These are phyloP conservation scores for Ormyrus pomaceus DNA, from an alignment of 2,888 invertebrate species.

Conservation along the genomic window DNA sequence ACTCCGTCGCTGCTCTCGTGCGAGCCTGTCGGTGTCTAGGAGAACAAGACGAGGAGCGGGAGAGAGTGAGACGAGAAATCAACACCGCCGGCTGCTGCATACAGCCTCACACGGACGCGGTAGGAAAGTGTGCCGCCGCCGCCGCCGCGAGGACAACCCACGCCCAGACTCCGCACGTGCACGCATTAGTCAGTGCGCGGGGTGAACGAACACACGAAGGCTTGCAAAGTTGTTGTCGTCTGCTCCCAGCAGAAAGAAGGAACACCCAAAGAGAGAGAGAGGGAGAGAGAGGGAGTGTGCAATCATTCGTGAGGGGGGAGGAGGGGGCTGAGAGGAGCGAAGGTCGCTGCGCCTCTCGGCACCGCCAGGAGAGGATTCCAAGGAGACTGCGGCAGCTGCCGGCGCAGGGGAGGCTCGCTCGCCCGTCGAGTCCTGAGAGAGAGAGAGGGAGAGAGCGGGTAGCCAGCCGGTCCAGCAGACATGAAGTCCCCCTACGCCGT, in stretches of 20 bases:
- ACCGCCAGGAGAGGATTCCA: slow-evolving; percentile 12
- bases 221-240: neutral
- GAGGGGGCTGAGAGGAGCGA: neutral
- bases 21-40: too few relatives aligned
- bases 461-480: slow-evolving; percentile 54
- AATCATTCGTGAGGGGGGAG: slow-evolving; percentile 31
- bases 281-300: slow-evolving; percentile 44
- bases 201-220: slow-evolving; percentile 1
- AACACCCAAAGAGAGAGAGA: slow-evolving; percentile 10
- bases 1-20: too few relatives aligned
- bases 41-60: too few relatives aligned
- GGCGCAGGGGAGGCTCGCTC: neutral
- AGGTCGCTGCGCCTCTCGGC: neutral
- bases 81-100: neutral
- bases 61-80: too few relatives aligned
- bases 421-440: neutral
- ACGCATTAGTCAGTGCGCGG: slow-evolving; percentile 20
- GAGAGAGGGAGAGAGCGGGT: neutral
- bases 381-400: slow-evolving; percentile 22
- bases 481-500: slow-evolving; percentile 73
- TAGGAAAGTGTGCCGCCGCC: too few relatives aligned
- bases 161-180: slow-evolving; percentile 16
- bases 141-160: neutral
- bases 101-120: neutral
- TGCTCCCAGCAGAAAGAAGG: neutral